Evolutionary conservation across 2,113 vertebrate species (phyloP).

Genomic region (Neofelis nebulosa): DNA sequence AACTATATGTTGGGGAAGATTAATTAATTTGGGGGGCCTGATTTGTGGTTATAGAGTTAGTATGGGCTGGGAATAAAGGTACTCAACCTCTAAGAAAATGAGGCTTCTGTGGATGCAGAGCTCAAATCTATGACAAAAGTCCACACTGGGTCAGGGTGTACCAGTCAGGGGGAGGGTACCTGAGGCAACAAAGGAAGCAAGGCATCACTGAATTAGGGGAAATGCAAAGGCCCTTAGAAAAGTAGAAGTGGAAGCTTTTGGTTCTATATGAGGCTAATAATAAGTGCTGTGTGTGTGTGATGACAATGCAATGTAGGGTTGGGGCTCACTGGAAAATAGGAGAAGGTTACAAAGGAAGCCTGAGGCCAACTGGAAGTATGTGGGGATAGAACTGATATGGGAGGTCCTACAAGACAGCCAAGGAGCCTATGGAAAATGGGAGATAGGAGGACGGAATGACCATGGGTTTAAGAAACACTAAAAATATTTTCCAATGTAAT

Average conservation of each 20-base stretch:
- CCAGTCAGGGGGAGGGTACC: neutral
- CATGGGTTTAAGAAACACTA: neutral
- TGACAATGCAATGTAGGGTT: neutral
- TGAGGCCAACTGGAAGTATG: neutral
- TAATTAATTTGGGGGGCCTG: neutral
- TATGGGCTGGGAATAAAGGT: neutral
- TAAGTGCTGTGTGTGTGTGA: neutral
- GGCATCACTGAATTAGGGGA: neutral
- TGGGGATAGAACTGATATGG: neutral
- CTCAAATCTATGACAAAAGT: neutral
- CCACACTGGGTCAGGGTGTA: neutral
- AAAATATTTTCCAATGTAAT: slow-evolving; percentile 33
- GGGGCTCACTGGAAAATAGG: neutral
- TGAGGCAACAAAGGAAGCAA: neutral
- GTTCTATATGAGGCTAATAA: neutral
- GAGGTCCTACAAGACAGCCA: neutral
- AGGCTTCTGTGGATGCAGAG: neutral
- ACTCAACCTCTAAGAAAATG: neutral
- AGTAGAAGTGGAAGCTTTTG: neutral
- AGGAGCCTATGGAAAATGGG: neutral
- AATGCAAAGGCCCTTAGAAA: slow-evolving; percentile 2
- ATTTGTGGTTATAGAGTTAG: neutral
- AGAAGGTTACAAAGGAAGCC: neutral
- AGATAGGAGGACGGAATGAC: neutral
- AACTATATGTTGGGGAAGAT: neutral